Conservation (phyloP, 2,113 vertebrate genomes). For the Aphyosemion australe region DNA sequence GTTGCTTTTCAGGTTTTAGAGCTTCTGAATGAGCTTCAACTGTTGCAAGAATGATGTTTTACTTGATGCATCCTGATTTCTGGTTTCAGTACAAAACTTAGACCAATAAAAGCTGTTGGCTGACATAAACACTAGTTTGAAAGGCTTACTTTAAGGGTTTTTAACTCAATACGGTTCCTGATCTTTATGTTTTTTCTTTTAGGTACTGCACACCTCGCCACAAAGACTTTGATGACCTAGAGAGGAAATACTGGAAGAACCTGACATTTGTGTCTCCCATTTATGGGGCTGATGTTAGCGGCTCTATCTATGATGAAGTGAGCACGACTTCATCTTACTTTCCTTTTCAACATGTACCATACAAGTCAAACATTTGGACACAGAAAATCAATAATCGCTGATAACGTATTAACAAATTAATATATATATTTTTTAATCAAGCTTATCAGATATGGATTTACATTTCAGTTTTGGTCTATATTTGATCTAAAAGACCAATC, state of each 20-base stretch:
- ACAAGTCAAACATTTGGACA: background rate
- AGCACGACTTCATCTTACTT: constrained; percentile 45
- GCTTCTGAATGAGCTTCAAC: background rate
- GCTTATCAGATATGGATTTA: no score
- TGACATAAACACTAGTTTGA: background rate
- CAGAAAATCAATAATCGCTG: no score
- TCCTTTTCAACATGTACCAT: background rate
- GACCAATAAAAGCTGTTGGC: background rate
- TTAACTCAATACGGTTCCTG: no score
- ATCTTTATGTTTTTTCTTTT: background rate
- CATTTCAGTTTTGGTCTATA: background rate
- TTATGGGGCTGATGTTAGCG: constrained; percentile 96
- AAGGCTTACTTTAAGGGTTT: no score
- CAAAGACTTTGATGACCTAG: constrained; percentile 95
- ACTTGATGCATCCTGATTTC: background rate
- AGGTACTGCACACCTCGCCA: constrained; percentile 96
- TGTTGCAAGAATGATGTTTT: background rate
- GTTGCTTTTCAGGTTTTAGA: background rate
- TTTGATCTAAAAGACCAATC: background rate
- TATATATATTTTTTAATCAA: no score
- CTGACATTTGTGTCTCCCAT: constrained; percentile 95
- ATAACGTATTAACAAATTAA: no score
- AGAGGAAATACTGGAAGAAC: constrained; percentile 99
- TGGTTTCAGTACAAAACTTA: background rate
- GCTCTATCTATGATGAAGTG: constrained; percentile 94